phyloP scores from a whole-genome alignment of 2,113 vertebrate genomes.

The Hippocampus abdominalis region DNA sequence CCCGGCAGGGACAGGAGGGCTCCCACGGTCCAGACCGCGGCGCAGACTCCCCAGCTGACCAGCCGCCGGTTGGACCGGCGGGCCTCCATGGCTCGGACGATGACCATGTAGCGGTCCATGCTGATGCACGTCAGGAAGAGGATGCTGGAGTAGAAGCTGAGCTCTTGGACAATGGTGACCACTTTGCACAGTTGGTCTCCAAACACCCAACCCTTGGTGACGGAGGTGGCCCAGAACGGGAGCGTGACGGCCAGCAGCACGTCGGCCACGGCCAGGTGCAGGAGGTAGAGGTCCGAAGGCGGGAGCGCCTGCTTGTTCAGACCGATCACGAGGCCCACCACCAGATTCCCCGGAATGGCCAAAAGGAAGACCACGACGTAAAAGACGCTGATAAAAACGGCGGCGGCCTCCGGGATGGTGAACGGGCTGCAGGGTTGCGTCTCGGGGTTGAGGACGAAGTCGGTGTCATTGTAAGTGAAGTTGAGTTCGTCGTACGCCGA shows the following conservation, averaged over 20 bases:
- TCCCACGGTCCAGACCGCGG: constrained; percentile 60
- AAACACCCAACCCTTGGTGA: constrained; percentile 67
- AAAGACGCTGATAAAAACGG: constrained; percentile 35
- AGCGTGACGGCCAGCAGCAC: constrained; percentile 66
- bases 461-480: constrained; percentile 47
- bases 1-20: constrained; percentile 63
- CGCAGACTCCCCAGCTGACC: constrained; percentile 56
- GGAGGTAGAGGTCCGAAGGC: constrained; percentile 73
- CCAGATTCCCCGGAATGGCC: constrained; percentile 71
- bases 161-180: constrained; percentile 62
- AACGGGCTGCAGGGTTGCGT: constrained; percentile 50
- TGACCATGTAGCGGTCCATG: constrained; percentile 74
- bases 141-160: constrained; percentile 77
- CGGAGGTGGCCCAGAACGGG: constrained; percentile 66
- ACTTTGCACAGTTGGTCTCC: constrained; percentile 70
- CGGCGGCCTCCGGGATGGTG: neutral
- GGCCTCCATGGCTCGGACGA: constrained; percentile 64
- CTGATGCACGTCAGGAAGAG: constrained; percentile 77
- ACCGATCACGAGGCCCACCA: constrained; percentile 66
- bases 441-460: constrained; percentile 17
- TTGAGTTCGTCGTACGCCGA: constrained; percentile 47
- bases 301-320: constrained; percentile 39
- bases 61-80: constrained; percentile 28
- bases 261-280: constrained; percentile 71
- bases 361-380: constrained; percentile 65